Evolutionary conservation across 2,113 vertebrate genomes (phyloP).

Genomic region (Gasterosteus nipponicus): DNA sequence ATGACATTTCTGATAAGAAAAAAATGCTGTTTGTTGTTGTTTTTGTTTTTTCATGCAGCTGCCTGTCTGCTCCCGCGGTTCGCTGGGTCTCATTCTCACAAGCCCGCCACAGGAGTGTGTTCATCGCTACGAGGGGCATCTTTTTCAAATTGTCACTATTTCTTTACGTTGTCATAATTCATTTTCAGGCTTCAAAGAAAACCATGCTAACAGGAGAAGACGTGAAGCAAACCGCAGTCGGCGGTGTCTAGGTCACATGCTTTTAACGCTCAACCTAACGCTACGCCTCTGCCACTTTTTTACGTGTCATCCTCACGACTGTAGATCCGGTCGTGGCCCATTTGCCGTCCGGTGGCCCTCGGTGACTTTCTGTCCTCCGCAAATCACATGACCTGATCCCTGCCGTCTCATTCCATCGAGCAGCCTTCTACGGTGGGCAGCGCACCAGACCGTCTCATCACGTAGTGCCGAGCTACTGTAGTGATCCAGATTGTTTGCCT

Average conservation of each 20-base stretch:
- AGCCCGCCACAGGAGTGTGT: not conserved
- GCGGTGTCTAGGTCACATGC: not conserved
- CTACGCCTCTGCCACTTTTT: not conserved
- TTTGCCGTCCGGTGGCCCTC: not conserved
- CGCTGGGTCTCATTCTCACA: not conserved
- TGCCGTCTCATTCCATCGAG: not conserved
- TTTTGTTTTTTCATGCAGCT: not conserved
- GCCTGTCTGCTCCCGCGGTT: not conserved
- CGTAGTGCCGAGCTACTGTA: not conserved
- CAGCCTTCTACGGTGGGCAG: not conserved
- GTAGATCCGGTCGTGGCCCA: not conserved
- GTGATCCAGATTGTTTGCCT: not conserved
- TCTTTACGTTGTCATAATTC: not conserved
- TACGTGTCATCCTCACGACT: not conserved
- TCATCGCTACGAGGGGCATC: not conserved
- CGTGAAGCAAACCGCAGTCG: not conserved
- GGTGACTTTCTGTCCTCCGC: not conserved
- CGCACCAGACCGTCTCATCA: not conserved
- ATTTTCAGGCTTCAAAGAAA: not conserved
- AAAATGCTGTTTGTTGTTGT: not conserved
- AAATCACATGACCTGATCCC: slow-evolving; percentile 2
- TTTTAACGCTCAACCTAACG: not conserved
- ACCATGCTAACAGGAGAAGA: not conserved
- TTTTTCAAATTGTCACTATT: not conserved
- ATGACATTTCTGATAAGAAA: not conserved